Conservation (phyloP, 37 sponge, comb jelly and placozoan genomes). For the Diacarnus erythraeanus region DNA sequence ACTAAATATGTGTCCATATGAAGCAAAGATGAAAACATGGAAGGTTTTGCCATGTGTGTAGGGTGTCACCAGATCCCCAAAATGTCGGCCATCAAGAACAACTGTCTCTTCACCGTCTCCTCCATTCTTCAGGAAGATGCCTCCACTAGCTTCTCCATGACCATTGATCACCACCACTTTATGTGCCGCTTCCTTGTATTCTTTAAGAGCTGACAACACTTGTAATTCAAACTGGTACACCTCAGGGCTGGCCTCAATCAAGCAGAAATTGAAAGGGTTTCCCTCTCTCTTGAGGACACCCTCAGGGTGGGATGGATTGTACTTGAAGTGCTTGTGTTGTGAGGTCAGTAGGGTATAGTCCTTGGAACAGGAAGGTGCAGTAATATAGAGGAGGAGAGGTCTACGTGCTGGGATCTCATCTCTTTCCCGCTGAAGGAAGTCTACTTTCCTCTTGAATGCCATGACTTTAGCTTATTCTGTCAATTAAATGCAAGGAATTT, state of each 20-base stretch:
- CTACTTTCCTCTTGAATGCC: conserved; percentile 32
- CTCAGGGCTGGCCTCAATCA: conserved; percentile 12
- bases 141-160: conserved; percentile 26
- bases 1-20: conserved; percentile 42
- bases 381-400: conserved; percentile 40
- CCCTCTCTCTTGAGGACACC: conserved; percentile 28
- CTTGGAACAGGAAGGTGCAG: not conserved
- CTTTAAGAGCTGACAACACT: conserved; percentile 1
- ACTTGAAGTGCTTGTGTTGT: conserved; percentile 27
- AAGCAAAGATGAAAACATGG: conserved; percentile 1
- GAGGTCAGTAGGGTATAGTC: conserved; percentile 12
- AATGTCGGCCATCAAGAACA: conserved; percentile 12
- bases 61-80: conserved; percentile 9
- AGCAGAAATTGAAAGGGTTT: conserved; percentile 33
- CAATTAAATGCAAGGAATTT: too few relatives aligned
- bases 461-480: too few relatives aligned
- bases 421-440: conserved; percentile 36
- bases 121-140: not conserved
- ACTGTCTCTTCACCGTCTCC: conserved; percentile 6
- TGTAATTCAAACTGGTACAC: conserved; percentile 14
- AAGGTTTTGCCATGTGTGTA: conserved; percentile 20
- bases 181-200: conserved; percentile 32
- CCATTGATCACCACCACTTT: conserved; percentile 44
- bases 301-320: not conserved
- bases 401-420: conserved; percentile 19